phyloP scores from a whole-genome alignment of 2,113 vertebrate species.

The Pyrgilauda ruficollis region DNA sequence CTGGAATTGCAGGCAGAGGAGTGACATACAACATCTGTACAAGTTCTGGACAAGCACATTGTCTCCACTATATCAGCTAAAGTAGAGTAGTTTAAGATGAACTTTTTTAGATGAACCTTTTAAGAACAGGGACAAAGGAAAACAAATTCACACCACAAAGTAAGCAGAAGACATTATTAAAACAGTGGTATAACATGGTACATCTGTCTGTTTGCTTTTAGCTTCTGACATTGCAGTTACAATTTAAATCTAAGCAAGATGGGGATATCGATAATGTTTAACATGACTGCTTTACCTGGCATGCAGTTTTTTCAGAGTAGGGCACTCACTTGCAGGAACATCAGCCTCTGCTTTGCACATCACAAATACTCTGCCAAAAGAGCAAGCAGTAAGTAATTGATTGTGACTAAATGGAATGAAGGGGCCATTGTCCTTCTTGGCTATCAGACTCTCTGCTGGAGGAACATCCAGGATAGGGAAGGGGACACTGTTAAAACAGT shows the following conservation, averaged over 20 bases:
- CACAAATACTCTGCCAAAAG: background rate
- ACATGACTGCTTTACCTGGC: background rate
- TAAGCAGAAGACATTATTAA: background rate
- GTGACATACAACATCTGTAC: background rate
- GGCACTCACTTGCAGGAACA: background rate
- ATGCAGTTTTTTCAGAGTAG: background rate
- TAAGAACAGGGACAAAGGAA: background rate
- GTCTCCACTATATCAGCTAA: background rate
- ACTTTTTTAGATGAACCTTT: background rate
- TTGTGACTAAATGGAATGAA: background rate
- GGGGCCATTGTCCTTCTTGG: slow-evolving; percentile 37
- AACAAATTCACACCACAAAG: background rate
- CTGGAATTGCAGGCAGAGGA: background rate
- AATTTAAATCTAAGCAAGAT: background rate
- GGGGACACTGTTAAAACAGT: background rate
- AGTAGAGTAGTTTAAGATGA: background rate
- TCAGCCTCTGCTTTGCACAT: background rate
- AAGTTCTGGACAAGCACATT: background rate
- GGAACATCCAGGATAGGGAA: background rate
- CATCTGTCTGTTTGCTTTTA: background rate
- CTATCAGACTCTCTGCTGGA: background rate
- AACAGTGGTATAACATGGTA: background rate
- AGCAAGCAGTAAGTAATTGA: background rate
- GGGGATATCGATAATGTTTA: background rate
- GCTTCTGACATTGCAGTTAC: background rate